Evolutionary conservation across 2,797 vertebrate species (phyloP).

Genomic region (Propithecus perrieri): DNA sequence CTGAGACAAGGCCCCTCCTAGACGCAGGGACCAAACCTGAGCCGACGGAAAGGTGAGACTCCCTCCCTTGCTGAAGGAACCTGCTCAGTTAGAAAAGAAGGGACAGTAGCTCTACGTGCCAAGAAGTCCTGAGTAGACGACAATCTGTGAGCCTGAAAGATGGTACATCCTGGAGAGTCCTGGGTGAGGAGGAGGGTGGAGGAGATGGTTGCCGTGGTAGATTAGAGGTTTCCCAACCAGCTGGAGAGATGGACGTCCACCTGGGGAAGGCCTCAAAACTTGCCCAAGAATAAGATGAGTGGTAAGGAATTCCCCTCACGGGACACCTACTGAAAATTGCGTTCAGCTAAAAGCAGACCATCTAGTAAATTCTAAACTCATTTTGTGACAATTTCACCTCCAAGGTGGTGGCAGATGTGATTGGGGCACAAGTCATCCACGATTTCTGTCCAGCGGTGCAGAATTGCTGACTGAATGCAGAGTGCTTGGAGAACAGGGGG

Average conservation of each 20-base stretch:
- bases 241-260: not conserved
- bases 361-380: not conserved
- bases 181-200: not conserved
- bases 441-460: not conserved
- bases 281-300: not conserved
- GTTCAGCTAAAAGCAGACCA: conserved; percentile 11
- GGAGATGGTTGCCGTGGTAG: too few species aligned
- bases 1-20: not conserved
- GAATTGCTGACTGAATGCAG: not conserved
- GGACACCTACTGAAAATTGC: not conserved
- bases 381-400: conserved; percentile 27
- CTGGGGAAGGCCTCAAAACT: not conserved
- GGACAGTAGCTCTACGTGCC: not conserved
- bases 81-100: not conserved
- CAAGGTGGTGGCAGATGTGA: not conserved
- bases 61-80: not conserved
- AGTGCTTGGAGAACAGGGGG: not conserved
- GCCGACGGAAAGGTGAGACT: not conserved
- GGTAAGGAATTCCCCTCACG: not conserved
- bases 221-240: not conserved
- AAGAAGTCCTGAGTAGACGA: not conserved
- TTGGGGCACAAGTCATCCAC: not conserved
- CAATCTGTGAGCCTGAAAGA: not conserved
- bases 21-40: not conserved
- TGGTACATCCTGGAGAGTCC: not conserved